Evolutionary conservation across 2,113 vertebrate species (phyloP), one percentile per base, ranked within the genome.

Genomic region (Lycaon pictus): DNA sequence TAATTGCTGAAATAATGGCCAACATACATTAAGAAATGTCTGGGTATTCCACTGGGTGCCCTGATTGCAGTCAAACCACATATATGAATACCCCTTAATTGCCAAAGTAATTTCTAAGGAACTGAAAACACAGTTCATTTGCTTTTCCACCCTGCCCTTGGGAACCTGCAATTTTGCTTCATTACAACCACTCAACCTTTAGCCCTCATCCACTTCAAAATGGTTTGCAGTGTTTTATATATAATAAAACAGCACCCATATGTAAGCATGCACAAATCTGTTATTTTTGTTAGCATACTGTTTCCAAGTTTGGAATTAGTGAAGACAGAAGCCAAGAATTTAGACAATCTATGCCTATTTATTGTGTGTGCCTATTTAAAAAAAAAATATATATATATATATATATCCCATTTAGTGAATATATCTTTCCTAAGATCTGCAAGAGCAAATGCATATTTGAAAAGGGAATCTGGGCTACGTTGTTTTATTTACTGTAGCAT

Each of bases 1-100:
- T 98, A 96, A 98, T 96, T 97, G 96, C 94, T 93, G 95, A 96
- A 98, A 96, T 97, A 97, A 98, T 96, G 86, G 88, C 93, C 81
- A 97, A 94, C 77, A 95, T 98, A 88, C 97, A 97, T 96, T 98
- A 96, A 94, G 95, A 94, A 98, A 95, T 80, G 95, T 95, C 97
- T 98, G 77, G 7, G 62, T 96, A 97, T 97, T 97, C 97, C 91
- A 87, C 72, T 79, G 90, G 93, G 97, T 95, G 62, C 88, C 60
- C 90, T 96, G 95, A 97, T 85, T 90, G 90, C 94, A 96, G 90
- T 83, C 86, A 96, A 96, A 96, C 90, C 90, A 94, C 95, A 97
- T 89, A 82, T 98, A 96, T 76, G 96, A 94, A 97, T 81, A 96
- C 88, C 88, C 96, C 90, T 93, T 98, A 97, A 98, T 98, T 94